phyloP scores from a whole-genome alignment of 1,140 invertebrate species.

The Diprion similis region DNA sequence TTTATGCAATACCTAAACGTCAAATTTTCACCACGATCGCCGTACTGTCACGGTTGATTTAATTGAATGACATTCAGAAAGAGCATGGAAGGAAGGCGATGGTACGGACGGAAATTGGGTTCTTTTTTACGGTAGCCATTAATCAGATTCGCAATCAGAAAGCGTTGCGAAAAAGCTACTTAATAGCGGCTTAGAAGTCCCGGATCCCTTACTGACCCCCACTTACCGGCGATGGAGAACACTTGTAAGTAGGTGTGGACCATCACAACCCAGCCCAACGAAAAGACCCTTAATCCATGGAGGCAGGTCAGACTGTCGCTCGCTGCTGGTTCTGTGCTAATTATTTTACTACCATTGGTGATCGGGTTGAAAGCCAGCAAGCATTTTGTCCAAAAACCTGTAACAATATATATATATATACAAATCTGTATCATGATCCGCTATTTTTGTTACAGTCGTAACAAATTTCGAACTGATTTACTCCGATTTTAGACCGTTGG shows the following conservation, averaged over 20 bases:
- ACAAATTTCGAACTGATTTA: background rate
- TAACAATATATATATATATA: slow-evolving; percentile 25
- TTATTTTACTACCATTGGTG: slow-evolving; percentile 68
- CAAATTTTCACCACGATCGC: too few relatives aligned
- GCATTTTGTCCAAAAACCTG: slow-evolving; percentile 65
- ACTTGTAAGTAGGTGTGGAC: slow-evolving; percentile 87
- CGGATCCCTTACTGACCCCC: background rate
- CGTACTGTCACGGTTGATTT: too few relatives aligned
- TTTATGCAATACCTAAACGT: too few relatives aligned
- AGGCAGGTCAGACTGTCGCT: slow-evolving; percentile 76
- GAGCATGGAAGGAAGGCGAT: too few relatives aligned
- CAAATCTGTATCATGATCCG: background rate
- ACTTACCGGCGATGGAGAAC: slow-evolving; percentile 77
- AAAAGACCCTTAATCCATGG: slow-evolving; percentile 85
- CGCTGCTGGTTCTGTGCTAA: slow-evolving; percentile 65
- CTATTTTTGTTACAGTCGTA: background rate
- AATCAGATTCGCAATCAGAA: too few relatives aligned
- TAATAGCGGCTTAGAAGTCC: too few relatives aligned
- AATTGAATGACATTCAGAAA: too few relatives aligned
- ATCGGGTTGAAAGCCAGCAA: slow-evolving; percentile 70
- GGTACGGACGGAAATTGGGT: too few relatives aligned
- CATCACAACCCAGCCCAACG: slow-evolving; percentile 90
- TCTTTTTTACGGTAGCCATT: too few relatives aligned
- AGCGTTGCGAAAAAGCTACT: too few relatives aligned
- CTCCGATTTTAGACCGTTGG: too few relatives aligned